Base-by-base conservation (phyloP, 2,797 vertebrate species). In the Anguilla pacifica region DNA sequence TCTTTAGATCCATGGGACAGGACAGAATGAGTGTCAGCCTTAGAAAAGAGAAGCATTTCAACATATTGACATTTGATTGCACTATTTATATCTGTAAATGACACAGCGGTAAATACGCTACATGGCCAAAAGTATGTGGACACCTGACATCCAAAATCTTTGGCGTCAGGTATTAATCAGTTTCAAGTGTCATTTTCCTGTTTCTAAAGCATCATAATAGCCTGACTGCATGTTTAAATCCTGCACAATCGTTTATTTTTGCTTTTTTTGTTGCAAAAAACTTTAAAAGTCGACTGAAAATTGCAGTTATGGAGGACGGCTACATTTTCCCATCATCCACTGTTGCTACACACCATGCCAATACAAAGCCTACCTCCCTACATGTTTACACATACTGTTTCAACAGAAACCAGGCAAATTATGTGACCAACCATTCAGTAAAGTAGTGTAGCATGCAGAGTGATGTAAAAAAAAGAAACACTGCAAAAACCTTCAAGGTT, bases 1-100 rank as follows among this genome's bases (percentile, higher is more conserved):
- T 99, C 96, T 99, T 99, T 93, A 99, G 95, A 92, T 99, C 98
- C 99, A 99, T 99, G 0, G 99, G 99, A 93, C 99, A 99, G 25
- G 99, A 99, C 53, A 99, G 96, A 86, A 97, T 99, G 91, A 99
- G 96, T 64, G 99, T 99, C 94, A 99, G 94, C 94, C 99, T 99
- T 70, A 7, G 88, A 87, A 90, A 85, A 91, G 79, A 31, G 88
- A 13, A 67, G 1, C 25, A 88, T 10, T 90, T 43, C 88, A 88
- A 87, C 82, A 67, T n/a, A 10, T 61, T 55, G 59, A 31, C 31
- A 19, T 31, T 39, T 61, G 2, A 79, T 35, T 43, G 74, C 19
- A 53, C 81, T 67, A 61, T 77, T 55, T 70, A 46, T 86, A 53
- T 85, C 6, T 57, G 28, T 83, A 86, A 70, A 28, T n/a, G 67